These are phyloP conservation scores for Avahi laniger DNA, from an alignment of 2,797 vertebrate genomes.

Conservation along the genomic window DNA sequence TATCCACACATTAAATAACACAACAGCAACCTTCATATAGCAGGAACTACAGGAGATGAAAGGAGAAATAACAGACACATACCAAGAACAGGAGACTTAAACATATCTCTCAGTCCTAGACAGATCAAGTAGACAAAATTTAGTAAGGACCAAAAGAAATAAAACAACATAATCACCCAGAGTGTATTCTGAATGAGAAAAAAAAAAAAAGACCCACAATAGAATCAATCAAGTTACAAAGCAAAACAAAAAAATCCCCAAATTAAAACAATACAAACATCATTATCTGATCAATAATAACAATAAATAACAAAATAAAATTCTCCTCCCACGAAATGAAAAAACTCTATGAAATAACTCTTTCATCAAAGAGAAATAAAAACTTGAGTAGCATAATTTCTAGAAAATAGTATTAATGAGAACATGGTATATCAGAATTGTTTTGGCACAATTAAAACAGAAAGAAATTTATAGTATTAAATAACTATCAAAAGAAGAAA, in stretches of 20 bases:
- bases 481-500: background rate
- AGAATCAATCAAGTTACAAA: background rate
- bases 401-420: background rate
- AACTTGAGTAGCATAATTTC: background rate
- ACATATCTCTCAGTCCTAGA: background rate
- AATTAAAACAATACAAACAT: background rate
- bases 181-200: background rate
- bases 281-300: background rate
- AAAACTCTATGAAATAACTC: background rate
- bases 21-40: background rate
- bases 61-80: background rate
- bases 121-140: background rate
- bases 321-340: background rate
- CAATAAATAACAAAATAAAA: background rate
- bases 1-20: background rate
- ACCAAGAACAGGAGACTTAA: background rate
- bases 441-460: background rate
- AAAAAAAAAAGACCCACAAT: background rate
- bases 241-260: background rate
- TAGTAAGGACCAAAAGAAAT: background rate
- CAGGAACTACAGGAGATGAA: background rate
- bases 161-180: fast-evolving
- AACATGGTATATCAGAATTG: background rate
- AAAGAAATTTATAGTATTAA: background rate
- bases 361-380: background rate